A percentile compares a stretch with the other conserved stretches of the same genome.
phyloP scores from a whole-genome alignment of 2,888 invertebrate genomes.

The Pristionchus fissidentatus region DNA sequence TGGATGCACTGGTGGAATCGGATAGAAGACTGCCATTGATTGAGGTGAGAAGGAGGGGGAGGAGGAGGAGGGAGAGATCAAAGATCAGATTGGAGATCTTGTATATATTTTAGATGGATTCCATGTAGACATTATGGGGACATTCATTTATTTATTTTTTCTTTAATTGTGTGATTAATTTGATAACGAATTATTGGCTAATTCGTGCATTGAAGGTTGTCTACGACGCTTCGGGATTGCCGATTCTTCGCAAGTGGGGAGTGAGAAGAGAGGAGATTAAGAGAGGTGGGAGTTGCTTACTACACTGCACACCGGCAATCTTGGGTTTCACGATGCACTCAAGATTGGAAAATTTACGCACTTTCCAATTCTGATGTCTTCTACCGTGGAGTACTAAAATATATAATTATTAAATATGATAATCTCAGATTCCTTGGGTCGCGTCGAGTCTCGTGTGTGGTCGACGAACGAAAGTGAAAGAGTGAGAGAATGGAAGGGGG shows the following conservation, averaged over 20 bases:
- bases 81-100: neutral
- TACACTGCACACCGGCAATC: too few species aligned
- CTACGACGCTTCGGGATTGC: neutral
- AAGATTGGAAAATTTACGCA: too few species aligned
- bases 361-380: too few species aligned
- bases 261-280: constrained; percentile 19
- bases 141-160: neutral
- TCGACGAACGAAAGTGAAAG: constrained; percentile 33
- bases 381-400: too few species aligned
- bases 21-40: constrained; percentile 27
- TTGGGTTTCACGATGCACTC: neutral
- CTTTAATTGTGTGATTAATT: neutral
- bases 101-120: neutral
- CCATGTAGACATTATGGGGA: neutral
- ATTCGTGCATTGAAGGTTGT: neutral
- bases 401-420: neutral
- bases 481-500: constrained; percentile 19
- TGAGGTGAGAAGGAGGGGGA: neutral
- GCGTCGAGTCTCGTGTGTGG: neutral
- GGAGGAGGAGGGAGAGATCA: neutral
- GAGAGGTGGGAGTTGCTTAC: constrained; percentile 35
- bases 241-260: constrained; percentile 26
- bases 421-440: constrained; percentile 8
- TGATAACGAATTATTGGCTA: neutral
- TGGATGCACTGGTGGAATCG: constrained; percentile 39